Percentiles rank a stretch among this genome's conserved stretches.
Conservation (phyloP, 2,888 invertebrate genomes). For the Caenorhabditis panamensis region DNA sequence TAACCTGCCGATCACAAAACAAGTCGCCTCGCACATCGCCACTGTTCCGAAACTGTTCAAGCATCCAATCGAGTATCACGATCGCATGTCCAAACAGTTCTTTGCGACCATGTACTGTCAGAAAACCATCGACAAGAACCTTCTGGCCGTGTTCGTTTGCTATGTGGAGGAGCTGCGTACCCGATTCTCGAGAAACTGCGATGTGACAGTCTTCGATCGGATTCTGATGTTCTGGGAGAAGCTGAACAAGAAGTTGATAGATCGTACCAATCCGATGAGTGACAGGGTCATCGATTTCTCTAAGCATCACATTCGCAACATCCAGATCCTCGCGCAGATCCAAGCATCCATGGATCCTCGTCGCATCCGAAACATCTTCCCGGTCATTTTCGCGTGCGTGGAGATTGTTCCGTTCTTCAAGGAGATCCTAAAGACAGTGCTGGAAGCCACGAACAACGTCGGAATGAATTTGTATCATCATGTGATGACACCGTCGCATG, state of each 20-base stretch:
- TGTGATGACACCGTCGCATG: conserved; percentile 32
- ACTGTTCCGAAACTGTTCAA: conserved; percentile 48
- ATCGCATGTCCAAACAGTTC: conserved; percentile 51
- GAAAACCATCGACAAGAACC: conserved; percentile 20
- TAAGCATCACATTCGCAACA: conserved; percentile 20
- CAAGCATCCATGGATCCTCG: conserved; percentile 18
- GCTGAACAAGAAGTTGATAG: neutral
- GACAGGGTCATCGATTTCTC: conserved; percentile 12
- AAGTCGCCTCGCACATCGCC: conserved; percentile 46
- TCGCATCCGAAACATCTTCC: conserved; percentile 13
- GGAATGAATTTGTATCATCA: conserved; percentile 33
- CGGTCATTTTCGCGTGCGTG: conserved; percentile 24
- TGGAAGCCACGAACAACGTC: conserved; percentile 25
- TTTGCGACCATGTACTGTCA: conserved; percentile 22
- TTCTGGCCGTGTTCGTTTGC: conserved; percentile 19
- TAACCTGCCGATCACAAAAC: conserved; percentile 45
- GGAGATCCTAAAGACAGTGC: conserved; percentile 25
- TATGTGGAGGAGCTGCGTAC: conserved; percentile 35
- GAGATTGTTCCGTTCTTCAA: conserved; percentile 21
- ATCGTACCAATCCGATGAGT: neutral
- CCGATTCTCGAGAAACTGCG: conserved; percentile 33
- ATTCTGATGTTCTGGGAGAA: conserved; percentile 52
- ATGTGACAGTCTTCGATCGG: conserved; percentile 50
- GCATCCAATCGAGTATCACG: conserved; percentile 36
- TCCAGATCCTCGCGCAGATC: conserved; percentile 21